These are phyloP conservation scores for Nycteola revayana DNA, from an alignment of 2,888 invertebrate genomes.

Conservation along the genomic window DNA sequence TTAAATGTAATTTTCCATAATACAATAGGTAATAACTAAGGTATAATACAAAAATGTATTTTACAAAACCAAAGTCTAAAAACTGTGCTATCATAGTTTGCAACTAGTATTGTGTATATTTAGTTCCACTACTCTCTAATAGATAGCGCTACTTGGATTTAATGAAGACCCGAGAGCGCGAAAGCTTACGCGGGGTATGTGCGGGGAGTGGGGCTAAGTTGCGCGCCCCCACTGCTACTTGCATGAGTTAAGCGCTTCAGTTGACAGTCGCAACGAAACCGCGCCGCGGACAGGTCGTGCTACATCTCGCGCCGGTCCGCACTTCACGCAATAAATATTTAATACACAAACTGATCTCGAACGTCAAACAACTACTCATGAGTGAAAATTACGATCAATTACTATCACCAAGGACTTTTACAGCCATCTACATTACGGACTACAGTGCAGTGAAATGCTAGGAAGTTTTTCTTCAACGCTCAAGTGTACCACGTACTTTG, in stretches of 20 bases:
- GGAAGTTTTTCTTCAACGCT: conserved; percentile 70
- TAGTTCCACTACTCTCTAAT: conserved; percentile 45
- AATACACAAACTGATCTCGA: conserved; percentile 64
- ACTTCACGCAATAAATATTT: conserved; percentile 73
- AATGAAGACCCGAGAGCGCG: conserved; percentile 29
- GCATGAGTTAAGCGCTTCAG: conserved; percentile 63
- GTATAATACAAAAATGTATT: too few species aligned
- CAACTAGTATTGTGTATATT: conserved; percentile 1
- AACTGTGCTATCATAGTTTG: too few species aligned
- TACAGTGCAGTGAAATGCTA: conserved; percentile 75
- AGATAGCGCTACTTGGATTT: conserved; percentile 57
- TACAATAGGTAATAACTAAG: too few species aligned
- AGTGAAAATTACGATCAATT: conserved; percentile 48
- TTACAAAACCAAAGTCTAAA: too few species aligned
- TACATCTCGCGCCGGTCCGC: conserved; percentile 50
- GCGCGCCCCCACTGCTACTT: conserved; percentile 73
- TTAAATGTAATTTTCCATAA: too few species aligned
- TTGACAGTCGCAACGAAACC: conserved; percentile 73
- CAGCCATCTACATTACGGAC: conserved; percentile 44
- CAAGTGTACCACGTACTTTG: conserved; percentile 75
- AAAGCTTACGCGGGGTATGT: conserved; percentile 51
- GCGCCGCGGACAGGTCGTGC: conserved; percentile 64
- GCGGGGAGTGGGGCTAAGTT: conserved; percentile 56
- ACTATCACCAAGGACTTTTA: conserved; percentile 41
- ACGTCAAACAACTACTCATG: conserved; percentile 47